Percentiles rank a stretch among this genome's conserved stretches.
phyloP scores from a whole-genome alignment of 2,797 vertebrate genomes.

The Chrosomus eos region DNA sequence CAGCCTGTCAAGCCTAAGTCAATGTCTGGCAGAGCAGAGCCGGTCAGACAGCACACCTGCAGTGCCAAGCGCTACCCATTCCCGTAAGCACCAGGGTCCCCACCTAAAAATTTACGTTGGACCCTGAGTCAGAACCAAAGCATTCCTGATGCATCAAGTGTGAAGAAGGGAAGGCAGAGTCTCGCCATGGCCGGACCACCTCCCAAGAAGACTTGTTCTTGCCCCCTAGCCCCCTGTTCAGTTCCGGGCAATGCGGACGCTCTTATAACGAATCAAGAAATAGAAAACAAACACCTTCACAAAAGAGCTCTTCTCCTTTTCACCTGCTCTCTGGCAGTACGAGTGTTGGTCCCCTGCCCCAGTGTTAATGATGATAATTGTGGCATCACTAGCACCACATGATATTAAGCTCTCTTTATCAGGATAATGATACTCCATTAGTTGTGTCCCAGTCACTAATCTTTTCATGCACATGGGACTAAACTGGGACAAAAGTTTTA shows the following conservation, averaged over 20 bases:
- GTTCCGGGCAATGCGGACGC: no score
- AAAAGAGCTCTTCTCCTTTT: background rate
- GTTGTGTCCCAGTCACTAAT: conserved; percentile 22
- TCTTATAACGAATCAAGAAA: no score
- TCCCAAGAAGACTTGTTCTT: no score
- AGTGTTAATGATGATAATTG: conserved; percentile 25
- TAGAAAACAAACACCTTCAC: background rate
- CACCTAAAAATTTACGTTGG: no score
- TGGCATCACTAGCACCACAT: background rate
- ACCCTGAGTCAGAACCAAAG: no score
- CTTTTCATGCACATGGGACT: conserved; percentile 20
- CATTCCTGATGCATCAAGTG: no score
- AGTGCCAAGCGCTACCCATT: background rate
- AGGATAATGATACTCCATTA: conserved; percentile 21
- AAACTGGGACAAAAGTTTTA: conserved; percentile 40
- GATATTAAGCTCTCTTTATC: conserved; percentile 3
- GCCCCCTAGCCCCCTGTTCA: no score
- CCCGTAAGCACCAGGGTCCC: background rate
- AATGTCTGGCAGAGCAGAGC: background rate
- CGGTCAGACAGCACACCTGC: no score
- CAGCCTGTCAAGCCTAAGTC: background rate
- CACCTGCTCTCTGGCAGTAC: background rate
- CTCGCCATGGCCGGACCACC: no score
- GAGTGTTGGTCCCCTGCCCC: background rate
- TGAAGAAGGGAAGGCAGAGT: no score